phyloP scores from a whole-genome alignment of 1,140 invertebrate species.

The Cecropterus lyciades region DNA sequence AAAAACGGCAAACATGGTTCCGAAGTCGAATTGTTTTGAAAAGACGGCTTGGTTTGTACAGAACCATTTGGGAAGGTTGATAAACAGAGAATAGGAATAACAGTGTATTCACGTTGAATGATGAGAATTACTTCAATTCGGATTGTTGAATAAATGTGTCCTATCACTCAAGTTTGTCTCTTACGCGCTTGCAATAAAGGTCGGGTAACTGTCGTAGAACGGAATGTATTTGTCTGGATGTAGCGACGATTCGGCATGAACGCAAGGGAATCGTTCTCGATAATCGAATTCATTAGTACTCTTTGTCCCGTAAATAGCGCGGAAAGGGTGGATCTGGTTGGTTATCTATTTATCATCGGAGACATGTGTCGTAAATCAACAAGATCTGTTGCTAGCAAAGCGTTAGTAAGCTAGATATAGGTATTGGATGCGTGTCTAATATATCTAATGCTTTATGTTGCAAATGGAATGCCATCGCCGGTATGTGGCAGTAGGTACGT shows the following conservation, averaged over 20 bases:
- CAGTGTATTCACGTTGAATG: slow-evolving; percentile 24
- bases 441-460: slow-evolving; percentile 33
- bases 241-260: slow-evolving; percentile 29
- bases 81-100: background rate
- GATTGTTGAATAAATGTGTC: slow-evolving; percentile 22
- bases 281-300: slow-evolving; percentile 79
- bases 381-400: slow-evolving; percentile 21
- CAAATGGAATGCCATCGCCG: slow-evolving; percentile 13
- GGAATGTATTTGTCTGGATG: slow-evolving; percentile 34
- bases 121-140: slow-evolving; percentile 23
- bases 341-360: slow-evolving; percentile 43
- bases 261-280: slow-evolving; percentile 64
- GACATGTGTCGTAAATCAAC: slow-evolving; percentile 35
- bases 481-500: slow-evolving; percentile 28
- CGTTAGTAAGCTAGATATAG: slow-evolving; percentile 15
- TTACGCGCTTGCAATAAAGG: slow-evolving; percentile 29
- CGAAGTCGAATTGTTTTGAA: background rate
- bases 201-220: slow-evolving; percentile 5
- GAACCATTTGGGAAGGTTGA: background rate
- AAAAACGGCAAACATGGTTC: background rate
- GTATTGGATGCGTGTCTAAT: slow-evolving; percentile 31
- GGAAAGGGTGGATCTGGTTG: slow-evolving; percentile 45
- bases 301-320: slow-evolving; percentile 62
- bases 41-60: background rate
- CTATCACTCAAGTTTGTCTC: slow-evolving; percentile 29